Conservation (phyloP, 2,888 invertebrate genomes). For the Mythimna vitellina region DNA sequence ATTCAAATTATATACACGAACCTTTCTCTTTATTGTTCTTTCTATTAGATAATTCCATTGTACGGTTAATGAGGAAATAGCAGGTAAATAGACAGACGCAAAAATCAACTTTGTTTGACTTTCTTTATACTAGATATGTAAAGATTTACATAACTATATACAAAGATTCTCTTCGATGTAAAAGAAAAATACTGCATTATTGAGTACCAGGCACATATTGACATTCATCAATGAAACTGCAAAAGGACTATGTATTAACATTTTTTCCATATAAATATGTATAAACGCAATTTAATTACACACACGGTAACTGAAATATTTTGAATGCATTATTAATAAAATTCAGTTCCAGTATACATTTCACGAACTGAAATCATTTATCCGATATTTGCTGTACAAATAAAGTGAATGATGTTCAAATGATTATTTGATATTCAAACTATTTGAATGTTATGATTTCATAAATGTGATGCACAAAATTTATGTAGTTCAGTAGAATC, state of each 20-base stretch:
- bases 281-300: neutral
- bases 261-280: neutral
- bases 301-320: neutral
- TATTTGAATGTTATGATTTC: neutral
- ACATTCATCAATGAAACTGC: neutral
- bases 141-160: neutral
- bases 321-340: neutral
- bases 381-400: slow-evolving; percentile 10
- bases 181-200: neutral
- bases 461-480: slow-evolving; percentile 7
- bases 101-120: too few species aligned
- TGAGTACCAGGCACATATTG: neutral
- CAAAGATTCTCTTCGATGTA: neutral
- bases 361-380: neutral
- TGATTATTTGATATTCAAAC: neutral
- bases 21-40: too few species aligned
- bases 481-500: neutral
- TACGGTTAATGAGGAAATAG: too few species aligned
- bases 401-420: neutral
- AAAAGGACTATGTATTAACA: neutral
- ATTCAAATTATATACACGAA: too few species aligned
- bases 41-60: too few species aligned
- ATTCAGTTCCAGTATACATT: neutral
- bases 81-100: too few species aligned
- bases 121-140: neutral